Evolutionary conservation across 1,140 invertebrate species (phyloP), one percentile per base, ranked within the genome.

Genomic region (Psilanteris sp.): DNA sequence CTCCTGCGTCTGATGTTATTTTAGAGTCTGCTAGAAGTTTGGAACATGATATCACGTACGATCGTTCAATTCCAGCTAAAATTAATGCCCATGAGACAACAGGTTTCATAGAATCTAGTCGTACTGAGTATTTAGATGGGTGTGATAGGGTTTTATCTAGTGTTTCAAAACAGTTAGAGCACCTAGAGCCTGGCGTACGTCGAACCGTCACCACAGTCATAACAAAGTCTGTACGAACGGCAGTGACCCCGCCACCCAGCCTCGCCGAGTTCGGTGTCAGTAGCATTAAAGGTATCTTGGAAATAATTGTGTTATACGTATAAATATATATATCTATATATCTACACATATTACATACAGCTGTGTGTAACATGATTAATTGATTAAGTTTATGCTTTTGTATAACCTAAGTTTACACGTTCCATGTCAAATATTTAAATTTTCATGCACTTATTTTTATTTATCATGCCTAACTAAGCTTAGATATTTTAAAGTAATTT

Each of bases 281-380:
- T 85, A 89, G 85, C 83, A 85, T 85, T 83, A 87, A 89, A 89
- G 87, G 87, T 89, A 89, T 83, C 86, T 89, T 87, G 82, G 81
- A 87, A 77, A 88, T 84, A 87, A 87, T 87, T 88, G 87, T 87
- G 84, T 88, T 87, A 85, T 85, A 80, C 74, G 82, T 84, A 81
- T 81, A 78, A 57, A 72, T 77, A 77, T 77, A 36, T 5, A 72
- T 72, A 72, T 77, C 36, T 77, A 54, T 73, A 73, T 73, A 66
- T 68, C 62, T 75, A 73, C 68, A 73, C 68, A 81, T 82, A 87
- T 87, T 88, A 87, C 81, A 88, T 88, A 85, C 86, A 87, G 86
- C 86, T 88, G 86, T 88, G 86, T 88, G 86, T 88, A 88, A 88
- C 87, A 88, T 87, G 71, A 87, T 85, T 85, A 83, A 87, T 83